Conservation (phyloP, 1,140 invertebrate genomes). For the Batillaria attramentaria region DNA sequence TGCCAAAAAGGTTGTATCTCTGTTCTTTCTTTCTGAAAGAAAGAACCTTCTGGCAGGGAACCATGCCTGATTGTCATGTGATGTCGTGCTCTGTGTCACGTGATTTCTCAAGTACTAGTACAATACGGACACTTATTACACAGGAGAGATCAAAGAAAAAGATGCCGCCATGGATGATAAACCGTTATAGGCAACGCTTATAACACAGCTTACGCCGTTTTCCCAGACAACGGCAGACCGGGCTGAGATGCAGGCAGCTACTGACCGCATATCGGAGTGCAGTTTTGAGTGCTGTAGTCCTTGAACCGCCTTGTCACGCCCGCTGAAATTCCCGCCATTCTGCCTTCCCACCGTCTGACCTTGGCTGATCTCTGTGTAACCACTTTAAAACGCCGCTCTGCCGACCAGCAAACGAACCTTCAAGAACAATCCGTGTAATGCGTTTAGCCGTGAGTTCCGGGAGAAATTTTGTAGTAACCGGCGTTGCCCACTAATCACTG, state of each 20-base stretch:
- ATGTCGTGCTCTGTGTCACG: too few relatives aligned
- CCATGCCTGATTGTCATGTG: too few relatives aligned
- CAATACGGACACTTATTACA: too few relatives aligned
- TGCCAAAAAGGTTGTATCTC: too few relatives aligned
- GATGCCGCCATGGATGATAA: too few relatives aligned
- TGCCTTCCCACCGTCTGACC: background rate
- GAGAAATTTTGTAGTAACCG: constrained; percentile 25
- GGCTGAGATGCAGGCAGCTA: background rate
- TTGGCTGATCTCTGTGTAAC: background rate
- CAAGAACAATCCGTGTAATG: constrained; percentile 15
- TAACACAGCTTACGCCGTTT: background rate
- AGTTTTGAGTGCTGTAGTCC: background rate
- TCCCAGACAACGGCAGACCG: background rate
- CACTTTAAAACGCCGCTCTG: background rate
- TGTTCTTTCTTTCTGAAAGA: too few relatives aligned
- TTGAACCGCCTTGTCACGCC: background rate
- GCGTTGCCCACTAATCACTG: constrained; percentile 1
- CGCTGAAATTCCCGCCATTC: background rate
- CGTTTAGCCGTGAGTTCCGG: constrained; percentile 10
- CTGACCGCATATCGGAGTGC: background rate
- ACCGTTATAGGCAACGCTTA: background rate
- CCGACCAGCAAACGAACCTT: background rate
- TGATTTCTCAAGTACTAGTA: too few relatives aligned
- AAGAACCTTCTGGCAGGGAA: too few relatives aligned
- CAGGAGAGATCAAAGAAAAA: too few relatives aligned